phyloP scores from a whole-genome alignment of 1,140 invertebrate genomes.

The Pseudobourletiella spinata region DNA sequence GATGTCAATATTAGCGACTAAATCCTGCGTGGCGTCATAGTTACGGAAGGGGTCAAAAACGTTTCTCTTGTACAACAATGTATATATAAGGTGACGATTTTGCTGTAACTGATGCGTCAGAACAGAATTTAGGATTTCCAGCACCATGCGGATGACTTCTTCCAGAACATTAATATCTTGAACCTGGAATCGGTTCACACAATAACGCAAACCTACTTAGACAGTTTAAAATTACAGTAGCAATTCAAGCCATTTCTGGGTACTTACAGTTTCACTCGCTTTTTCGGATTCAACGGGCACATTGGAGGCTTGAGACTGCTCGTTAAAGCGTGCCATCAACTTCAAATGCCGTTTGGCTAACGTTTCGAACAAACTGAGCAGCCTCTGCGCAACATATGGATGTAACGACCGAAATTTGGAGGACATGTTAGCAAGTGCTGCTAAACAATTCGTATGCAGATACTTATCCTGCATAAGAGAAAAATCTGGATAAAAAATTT shows the following conservation, averaged over 20 bases:
- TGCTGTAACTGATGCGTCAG: conserved; percentile 74
- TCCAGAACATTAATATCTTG: conserved; percentile 90
- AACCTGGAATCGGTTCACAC: conserved; percentile 43
- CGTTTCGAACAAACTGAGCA: conserved; percentile 80
- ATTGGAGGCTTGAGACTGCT: background rate
- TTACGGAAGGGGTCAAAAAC: conserved; percentile 78
- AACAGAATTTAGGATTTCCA: conserved; percentile 93
- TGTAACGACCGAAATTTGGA: conserved; percentile 87
- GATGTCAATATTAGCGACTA: conserved; percentile 92
- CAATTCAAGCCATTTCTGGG: background rate
- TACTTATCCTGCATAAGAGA: conserved; percentile 83
- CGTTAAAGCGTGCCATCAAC: conserved; percentile 38
- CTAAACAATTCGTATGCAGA: conserved; percentile 91
- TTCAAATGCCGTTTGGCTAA: conserved; percentile 67
- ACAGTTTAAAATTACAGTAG: background rate
- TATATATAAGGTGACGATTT: conserved; percentile 93
- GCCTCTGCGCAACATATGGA: conserved; percentile 89
- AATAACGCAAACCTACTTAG: too few relatives aligned
- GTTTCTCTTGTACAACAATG: conserved; percentile 84
- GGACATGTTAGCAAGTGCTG: conserved; percentile 96
- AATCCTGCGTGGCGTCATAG: conserved; percentile 86
- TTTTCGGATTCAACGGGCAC: conserved; percentile 32
- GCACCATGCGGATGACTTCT: conserved; percentile 89
- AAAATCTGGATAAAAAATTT: too few relatives aligned
- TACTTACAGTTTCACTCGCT: conserved; percentile 36